Evolutionary conservation across 2,797 vertebrate species (phyloP), one percentile per base, ranked within the genome.

Genomic region (Gorsachius magnificus): DNA sequence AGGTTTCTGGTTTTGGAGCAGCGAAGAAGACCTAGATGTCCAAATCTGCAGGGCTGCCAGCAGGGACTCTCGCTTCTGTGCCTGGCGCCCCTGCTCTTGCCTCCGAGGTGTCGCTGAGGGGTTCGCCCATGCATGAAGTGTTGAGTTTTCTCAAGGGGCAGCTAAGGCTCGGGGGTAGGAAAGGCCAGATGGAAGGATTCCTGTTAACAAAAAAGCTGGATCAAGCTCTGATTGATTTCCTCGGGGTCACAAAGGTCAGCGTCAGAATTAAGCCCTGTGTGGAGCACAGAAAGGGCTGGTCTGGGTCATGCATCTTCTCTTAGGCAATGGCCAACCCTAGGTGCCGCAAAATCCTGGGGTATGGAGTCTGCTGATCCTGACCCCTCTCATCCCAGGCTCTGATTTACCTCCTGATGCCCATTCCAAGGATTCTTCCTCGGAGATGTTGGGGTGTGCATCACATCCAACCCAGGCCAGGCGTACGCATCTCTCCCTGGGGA

Each of bases 31-130:
- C 13, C 10, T 38, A 10, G 10, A 19, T 56, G n/a, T 68, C 61
- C 66, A 38, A 4, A 18, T 31, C 45, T 71, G 53, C 0, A 0
- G 11, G 16, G 13, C 36, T 72, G 22, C 24, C 53, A 0, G 0
- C 3, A 22, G 38, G 63, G 36, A 8, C 84, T 54, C 29, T 60
- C 21, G 3, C 19, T 84, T 61, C 56, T 5, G 5, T 65, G 31
- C 46, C 50, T 81, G n/a, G 14, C 21, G 25, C 10, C n/a, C 16
- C 10, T 75, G 29, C 1, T 1, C 18, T 81, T 66, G 22, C 22
- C 50, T 87, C 43, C 0, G 0, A 4, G 15, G 25, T 35, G 68
- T 57, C 2, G 0, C 11, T 33, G 43, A 43, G 43, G 19, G 50
- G 46, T 69, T 66, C 0, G 0, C 14, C 48, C n/a, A 1, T 16